These are phyloP conservation scores for Seriola rivoliana DNA, from an alignment of 2,113 vertebrate species.

Conservation along the genomic window DNA sequence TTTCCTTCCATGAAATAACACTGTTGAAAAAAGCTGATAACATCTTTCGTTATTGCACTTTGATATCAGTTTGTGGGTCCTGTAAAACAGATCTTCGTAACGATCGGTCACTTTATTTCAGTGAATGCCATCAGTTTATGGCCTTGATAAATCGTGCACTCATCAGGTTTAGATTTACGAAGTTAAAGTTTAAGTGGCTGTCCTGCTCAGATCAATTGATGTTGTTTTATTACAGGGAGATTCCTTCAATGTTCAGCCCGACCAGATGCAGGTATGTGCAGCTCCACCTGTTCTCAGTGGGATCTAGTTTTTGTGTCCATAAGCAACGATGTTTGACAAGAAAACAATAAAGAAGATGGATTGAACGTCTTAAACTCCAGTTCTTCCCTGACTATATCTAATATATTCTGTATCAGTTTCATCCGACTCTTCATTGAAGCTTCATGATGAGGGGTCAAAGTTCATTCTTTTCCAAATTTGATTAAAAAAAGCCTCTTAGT, in stretches of 20 bases:
- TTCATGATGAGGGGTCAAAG: not conserved
- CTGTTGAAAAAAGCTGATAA: constrained; percentile 23
- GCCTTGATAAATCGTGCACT: constrained; percentile 5
- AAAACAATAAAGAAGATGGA: not conserved
- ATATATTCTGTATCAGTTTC: not conserved
- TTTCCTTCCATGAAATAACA: not conserved
- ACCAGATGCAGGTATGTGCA: constrained; percentile 93
- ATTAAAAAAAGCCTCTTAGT: too few species aligned
- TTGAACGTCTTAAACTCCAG: not conserved
- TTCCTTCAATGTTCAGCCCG: constrained; percentile 89
- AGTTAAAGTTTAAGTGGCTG: constrained; percentile 51
- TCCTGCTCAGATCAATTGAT: constrained; percentile 11
- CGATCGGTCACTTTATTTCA: constrained; percentile 1
- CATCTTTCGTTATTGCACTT: constrained; percentile 9
- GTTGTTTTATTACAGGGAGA: constrained; percentile 84
- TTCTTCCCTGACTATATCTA: not conserved
- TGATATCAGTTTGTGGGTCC: constrained; percentile 20
- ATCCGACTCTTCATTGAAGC: not conserved
- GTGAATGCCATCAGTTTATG: constrained; percentile 13
- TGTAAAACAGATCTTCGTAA: constrained; percentile 1
- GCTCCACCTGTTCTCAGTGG: not conserved
- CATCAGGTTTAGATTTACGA: not conserved
- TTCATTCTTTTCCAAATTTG: not conserved
- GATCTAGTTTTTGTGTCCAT: not conserved
- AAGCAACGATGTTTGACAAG: not conserved